Evolutionary conservation across 2,888 invertebrate species (phyloP), one percentile per base, ranked within the genome.

Genomic region (Drosophila niveifrons): DNA sequence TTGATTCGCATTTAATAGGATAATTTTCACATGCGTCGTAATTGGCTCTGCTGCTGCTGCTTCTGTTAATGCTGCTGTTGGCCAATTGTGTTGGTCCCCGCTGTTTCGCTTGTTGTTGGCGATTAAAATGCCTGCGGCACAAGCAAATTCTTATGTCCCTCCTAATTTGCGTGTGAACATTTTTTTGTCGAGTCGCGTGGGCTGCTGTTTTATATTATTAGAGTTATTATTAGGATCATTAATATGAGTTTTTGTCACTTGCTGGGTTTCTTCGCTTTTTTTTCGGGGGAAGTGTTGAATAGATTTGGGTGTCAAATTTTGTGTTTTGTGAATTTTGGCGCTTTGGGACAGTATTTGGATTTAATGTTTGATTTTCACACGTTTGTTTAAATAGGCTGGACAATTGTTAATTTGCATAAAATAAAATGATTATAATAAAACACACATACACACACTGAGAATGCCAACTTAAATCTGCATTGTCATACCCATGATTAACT

Each of bases 151-250:
- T 90, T 85, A 88, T 86, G 78, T 78, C 77, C 79, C 78, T 89
- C 82, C 90, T 89, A 89, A 89, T 89, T 89, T 89, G 90, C 90
- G 89, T 89, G 89, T 90, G 90, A 89, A 89, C 76, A 70, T 78
- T 69, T 78, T 69, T 69, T 44, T 18, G 55, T 53, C 39, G 44
- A 61, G 76, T 61, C 72, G 80, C 79, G 82, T 78, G 80, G 80
- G 82, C 66, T 80, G 88, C 78, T 84, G 89, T 88, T 88, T 84
- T 83, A 83, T 87, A 87, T 76, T 72, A 83, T 84, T 87, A 87
- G 82, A 87, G 84, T 74, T 82, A 84, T 84, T 86, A 86, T 88
- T 84, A 84, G 89, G 87, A 86, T 88, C 81, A 86, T 84, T 88
- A 84, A 84, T 86, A 72, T 52, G 66, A 67, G 67, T 72, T 75